Evolutionary conservation across 2,888 invertebrate species (phyloP).

Genomic region (Andrena fulva): DNA sequence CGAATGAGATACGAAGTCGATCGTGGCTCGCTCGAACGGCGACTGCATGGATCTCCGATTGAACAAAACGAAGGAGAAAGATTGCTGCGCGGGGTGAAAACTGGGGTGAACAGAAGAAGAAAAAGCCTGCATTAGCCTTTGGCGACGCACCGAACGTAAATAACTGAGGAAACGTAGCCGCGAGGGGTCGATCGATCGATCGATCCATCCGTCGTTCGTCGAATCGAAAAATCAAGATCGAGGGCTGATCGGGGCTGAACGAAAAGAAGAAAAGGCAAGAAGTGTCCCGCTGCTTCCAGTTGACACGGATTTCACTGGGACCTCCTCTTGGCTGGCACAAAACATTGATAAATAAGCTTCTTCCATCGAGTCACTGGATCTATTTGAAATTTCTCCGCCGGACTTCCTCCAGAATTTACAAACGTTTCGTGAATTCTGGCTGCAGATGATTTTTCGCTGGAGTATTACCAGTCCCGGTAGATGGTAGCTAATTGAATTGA

Average conservation of each 20-base stretch:
- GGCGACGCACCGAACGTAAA: constrained; percentile 30
- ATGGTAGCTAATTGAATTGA: background rate
- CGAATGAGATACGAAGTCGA: constrained; percentile 20
- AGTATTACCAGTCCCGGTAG: background rate
- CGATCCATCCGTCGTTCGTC: constrained; percentile 72
- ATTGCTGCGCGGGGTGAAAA: constrained; percentile 4
- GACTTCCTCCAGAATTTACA: background rate
- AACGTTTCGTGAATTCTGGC: too few relatives aligned
- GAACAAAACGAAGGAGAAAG: constrained; percentile 37
- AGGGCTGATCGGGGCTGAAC: constrained; percentile 16
- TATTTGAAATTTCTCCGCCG: background rate
- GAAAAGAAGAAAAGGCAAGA: constrained; percentile 27
- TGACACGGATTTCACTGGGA: background rate
- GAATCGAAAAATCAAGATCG: constrained; percentile 27
- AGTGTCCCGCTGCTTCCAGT: constrained; percentile 14
- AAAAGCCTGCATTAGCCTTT: constrained; percentile 43
- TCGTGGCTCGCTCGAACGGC: constrained; percentile 34
- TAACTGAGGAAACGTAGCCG: constrained; percentile 17
- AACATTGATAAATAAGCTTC: background rate
- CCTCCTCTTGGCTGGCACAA: background rate
- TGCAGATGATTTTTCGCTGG: too few relatives aligned
- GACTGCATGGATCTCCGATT: constrained; percentile 54
- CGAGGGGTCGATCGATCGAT: constrained; percentile 79
- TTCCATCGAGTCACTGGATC: background rate
- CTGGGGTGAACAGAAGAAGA: constrained; percentile 48